These are phyloP conservation scores for Brachionus paranguensis DNA, from an alignment of 1,140 invertebrate species.

Conservation along the genomic window DNA sequence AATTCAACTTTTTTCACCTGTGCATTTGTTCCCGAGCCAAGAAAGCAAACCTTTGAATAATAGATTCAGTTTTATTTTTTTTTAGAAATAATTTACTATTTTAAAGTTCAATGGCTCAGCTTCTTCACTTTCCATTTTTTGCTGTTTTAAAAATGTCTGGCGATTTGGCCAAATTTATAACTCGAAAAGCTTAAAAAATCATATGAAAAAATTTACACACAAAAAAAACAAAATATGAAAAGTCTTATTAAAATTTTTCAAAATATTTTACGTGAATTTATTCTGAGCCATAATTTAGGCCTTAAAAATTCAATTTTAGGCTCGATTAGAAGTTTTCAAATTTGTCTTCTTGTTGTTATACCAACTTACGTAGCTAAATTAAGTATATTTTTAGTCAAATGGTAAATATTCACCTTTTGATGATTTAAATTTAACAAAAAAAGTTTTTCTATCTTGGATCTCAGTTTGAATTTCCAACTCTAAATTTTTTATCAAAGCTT, in stretches of 20 bases:
- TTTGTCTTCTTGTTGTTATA: constrained; percentile 3
- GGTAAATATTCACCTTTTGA: neutral
- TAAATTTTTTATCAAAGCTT: too few species aligned
- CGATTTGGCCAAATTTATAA: neutral
- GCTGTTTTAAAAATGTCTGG: neutral
- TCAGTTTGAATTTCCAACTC: too few species aligned
- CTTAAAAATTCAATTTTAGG: neutral
- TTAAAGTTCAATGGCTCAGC: neutral
- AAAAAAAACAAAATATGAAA: neutral
- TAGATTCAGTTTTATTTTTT: neutral
- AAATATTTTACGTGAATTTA: neutral
- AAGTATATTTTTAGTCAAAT: neutral
- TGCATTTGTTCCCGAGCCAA: constrained; percentile 4
- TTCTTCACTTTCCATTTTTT: neutral
- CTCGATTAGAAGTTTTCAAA: neutral
- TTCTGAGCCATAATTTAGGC: neutral
- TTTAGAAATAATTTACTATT: neutral
- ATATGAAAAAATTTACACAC: neutral
- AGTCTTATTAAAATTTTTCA: neutral
- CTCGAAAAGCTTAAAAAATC: too few species aligned
- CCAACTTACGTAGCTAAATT: neutral
- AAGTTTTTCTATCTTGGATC: too few species aligned
- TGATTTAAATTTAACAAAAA: neutral
- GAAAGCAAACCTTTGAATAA: neutral
- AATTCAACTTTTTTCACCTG: constrained; percentile 1